Evolutionary conservation across 2,113 vertebrate species (phyloP).

Genomic region (Strix uralensis): DNA sequence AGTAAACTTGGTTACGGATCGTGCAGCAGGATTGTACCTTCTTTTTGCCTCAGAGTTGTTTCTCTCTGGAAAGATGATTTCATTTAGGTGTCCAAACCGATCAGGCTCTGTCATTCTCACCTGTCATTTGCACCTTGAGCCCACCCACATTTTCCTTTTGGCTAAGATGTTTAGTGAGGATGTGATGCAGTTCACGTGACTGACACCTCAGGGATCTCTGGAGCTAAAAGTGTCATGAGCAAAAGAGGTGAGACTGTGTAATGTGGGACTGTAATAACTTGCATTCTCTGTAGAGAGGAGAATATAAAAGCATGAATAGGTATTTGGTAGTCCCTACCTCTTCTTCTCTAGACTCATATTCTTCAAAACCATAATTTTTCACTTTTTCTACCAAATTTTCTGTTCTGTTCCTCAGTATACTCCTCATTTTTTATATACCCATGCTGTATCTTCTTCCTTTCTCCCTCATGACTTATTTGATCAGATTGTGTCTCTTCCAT

Average conservation of each 20-base stretch:
- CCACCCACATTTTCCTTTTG: background rate
- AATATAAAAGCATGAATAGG: background rate
- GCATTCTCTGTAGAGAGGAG: background rate
- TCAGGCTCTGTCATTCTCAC: background rate
- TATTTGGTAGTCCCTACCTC: background rate
- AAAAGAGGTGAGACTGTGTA: background rate
- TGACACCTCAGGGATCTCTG: background rate
- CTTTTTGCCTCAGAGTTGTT: background rate
- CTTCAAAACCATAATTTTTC: background rate
- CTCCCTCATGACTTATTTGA: background rate
- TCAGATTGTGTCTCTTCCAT: background rate
- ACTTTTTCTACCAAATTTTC: background rate
- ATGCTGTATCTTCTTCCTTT: background rate
- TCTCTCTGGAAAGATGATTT: background rate
- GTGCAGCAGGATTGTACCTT: background rate
- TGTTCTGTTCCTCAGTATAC: background rate
- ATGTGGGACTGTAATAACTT: background rate
- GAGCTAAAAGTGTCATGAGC: background rate
- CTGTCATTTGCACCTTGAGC: background rate
- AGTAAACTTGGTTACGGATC: background rate
- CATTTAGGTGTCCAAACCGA: background rate
- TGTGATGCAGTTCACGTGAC: background rate
- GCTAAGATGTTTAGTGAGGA: background rate
- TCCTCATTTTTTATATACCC: background rate
- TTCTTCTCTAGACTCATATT: background rate